Conservation (phyloP, 1,140 invertebrate species). For the Mercenaria mercenaria region DNA sequence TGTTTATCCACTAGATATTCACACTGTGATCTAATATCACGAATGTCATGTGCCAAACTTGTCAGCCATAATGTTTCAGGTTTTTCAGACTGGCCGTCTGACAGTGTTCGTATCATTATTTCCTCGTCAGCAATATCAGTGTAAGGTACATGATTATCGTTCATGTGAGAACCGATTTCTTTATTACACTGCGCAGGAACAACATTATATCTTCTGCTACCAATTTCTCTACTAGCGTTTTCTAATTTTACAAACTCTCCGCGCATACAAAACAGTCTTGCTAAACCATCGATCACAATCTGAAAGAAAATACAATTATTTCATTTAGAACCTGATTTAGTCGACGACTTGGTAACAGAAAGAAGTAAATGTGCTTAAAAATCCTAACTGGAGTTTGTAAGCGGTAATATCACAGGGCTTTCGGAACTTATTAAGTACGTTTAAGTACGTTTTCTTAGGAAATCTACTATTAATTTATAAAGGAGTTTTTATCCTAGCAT, state of each 20-base stretch:
- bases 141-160: slow-evolving; percentile 37
- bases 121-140: slow-evolving; percentile 56
- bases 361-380: no score
- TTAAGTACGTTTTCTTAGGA: no score
- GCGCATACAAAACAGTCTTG: slow-evolving; percentile 82
- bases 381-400: no score
- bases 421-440: no score
- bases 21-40: slow-evolving; percentile 80
- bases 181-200: slow-evolving; percentile 3
- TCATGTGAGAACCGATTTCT: slow-evolving; percentile 5
- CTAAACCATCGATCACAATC: slow-evolving; percentile 81
- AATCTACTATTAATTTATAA: no score
- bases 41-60: slow-evolving; percentile 80
- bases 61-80: slow-evolving; percentile 45
- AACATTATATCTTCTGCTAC: slow-evolving; percentile 29
- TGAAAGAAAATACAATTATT: slow-evolving; percentile 68
- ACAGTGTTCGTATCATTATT: slow-evolving; percentile 69
- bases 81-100: slow-evolving; percentile 58
- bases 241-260: slow-evolving; percentile 49
- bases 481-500: no score
- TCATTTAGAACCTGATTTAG: no score
- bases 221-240: neutral
- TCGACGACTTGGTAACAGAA: no score
- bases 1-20: slow-evolving; percentile 75
- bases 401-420: no score